phyloP scores from a whole-genome alignment of 2,797 vertebrate genomes.

The Hafferia zeledoni region DNA sequence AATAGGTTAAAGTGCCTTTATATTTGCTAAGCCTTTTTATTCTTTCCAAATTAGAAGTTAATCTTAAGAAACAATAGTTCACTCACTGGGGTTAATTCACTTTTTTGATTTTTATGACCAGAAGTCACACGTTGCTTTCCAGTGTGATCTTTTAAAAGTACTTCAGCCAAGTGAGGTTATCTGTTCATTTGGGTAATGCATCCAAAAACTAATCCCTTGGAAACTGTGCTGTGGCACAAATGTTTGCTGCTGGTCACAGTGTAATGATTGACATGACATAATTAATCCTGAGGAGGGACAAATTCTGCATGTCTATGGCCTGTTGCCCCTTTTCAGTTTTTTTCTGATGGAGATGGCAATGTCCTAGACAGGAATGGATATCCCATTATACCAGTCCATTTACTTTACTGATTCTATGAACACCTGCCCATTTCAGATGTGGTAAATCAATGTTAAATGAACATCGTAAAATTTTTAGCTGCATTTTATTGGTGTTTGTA shows the following conservation, averaged over 20 bases:
- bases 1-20: background rate
- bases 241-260: background rate
- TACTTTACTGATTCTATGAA: background rate
- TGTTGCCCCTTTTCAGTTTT: background rate
- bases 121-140: background rate
- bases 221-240: background rate
- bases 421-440: background rate
- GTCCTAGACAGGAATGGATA: background rate
- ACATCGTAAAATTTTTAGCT: background rate
- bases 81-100: background rate
- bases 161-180: background rate
- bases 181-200: conserved; percentile 18
- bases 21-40: conserved; percentile 33
- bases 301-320: background rate
- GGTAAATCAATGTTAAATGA: background rate
- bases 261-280: background rate
- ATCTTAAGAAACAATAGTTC: background rate
- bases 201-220: background rate
- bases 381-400: background rate
- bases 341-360: background rate
- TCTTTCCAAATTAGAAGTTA: conserved; percentile 29
- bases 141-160: background rate
- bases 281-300: background rate
- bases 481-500: background rate
- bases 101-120: background rate